Evolutionary conservation across 2,888 invertebrate genomes (phyloP), one percentile per base, ranked within the genome.

Genomic region (Pristionchus fissidentatus): DNA sequence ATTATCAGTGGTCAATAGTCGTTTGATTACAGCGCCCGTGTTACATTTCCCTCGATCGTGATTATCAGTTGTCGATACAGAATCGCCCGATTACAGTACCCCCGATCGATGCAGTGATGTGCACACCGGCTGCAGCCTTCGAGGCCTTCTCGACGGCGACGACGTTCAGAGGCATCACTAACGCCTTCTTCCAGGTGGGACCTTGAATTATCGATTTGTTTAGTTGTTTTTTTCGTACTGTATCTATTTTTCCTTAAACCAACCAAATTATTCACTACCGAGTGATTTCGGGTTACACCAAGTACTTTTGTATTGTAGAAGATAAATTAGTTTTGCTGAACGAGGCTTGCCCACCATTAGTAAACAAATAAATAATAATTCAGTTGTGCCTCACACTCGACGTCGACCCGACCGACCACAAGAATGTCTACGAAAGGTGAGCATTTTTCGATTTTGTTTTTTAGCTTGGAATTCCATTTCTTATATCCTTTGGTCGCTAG

Each of bases 391-490:
- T 85, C 15, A 82, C 85, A 0, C 84, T 86, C 38, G 87, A 87
- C 35, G 84, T 89, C 79, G 86, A 89, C 82, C 86, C 88, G 0
- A 81, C 87, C n/a, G 88, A 90, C 52, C 80, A 80, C 49, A 26
- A 81, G 15, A 84, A 85, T 81, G 49, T 89, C n/a, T 89, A 89
- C 81, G 75, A 85, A 66, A 87, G 85, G 89, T 89, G 43, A 70
- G 77, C 15, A 66, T 22, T 55, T 55, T 22, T 55, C 4, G 3
- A 4, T 55, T 13, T n/a, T 13, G 13, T n/a, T n/a, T n/a, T n/a
- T n/a, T n/a, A n/a, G n/a, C n/a, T n/a, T n/a, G n/a, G n/a, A n/a
- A n/a, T n/a, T n/a, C n/a, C n/a, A n/a, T n/a, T n/a, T n/a, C n/a
- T n/a, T n/a, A n/a, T n/a, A n/a, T n/a, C n/a, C n/a, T n/a, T n/a